These are phyloP conservation scores for Stramonita haemastoma DNA, from an alignment of 2,888 invertebrate species.

Conservation along the genomic window DNA sequence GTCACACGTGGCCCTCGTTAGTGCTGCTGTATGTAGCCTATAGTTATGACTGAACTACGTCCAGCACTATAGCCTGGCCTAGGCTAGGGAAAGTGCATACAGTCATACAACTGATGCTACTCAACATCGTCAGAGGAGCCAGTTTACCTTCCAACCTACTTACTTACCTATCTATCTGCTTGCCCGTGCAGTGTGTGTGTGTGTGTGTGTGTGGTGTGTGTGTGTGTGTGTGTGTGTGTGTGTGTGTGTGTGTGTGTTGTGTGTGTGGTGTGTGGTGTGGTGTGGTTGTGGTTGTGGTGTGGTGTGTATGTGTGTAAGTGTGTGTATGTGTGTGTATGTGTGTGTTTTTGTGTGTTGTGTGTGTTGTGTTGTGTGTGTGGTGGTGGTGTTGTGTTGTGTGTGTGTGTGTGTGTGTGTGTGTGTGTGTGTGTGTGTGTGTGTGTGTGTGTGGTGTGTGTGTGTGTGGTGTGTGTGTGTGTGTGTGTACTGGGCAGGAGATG, in stretches of 20 bases:
- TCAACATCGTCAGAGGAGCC: too few species aligned
- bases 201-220: not conserved
- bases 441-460: not conserved
- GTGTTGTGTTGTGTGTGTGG: not conserved
- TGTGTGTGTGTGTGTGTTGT: not conserved
- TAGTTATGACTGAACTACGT: too few species aligned
- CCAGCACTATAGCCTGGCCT: too few species aligned
- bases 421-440: constrained; percentile 13
- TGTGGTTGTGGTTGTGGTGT: too few species aligned
- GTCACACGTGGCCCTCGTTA: too few species aligned
- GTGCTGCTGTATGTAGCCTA: too few species aligned
- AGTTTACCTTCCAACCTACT: not conserved
- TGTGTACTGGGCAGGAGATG: not conserved
- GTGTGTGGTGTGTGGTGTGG: constrained; percentile 9
- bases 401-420: not conserved
- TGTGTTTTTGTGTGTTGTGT: not conserved
- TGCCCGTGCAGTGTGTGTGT: not conserved
- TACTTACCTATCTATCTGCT: not conserved
- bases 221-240: not conserved
- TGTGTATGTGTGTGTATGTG: not conserved
- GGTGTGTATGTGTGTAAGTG: not conserved
- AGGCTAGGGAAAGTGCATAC: too few species aligned
- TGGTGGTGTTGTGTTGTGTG: not conserved
- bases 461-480: constrained; percentile 7
- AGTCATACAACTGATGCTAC: too few species aligned